These are phyloP conservation scores for Anagrus nilaparvatae DNA, from an alignment of 1,140 invertebrate species.

Conservation along the genomic window DNA sequence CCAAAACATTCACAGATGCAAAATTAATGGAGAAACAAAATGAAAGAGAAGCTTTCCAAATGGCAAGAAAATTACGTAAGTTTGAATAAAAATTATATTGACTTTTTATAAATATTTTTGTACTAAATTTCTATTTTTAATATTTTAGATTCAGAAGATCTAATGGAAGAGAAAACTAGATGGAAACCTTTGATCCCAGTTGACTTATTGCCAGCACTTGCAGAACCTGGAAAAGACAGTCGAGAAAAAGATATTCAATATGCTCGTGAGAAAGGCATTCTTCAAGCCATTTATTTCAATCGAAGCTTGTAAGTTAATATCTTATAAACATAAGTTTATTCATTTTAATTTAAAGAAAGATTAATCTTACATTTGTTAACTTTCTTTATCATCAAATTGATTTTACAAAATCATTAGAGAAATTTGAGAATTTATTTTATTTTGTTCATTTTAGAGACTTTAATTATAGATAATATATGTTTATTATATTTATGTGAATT, in stretches of 20 bases:
- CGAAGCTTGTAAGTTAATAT: conserved; percentile 55
- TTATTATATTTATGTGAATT: conserved; percentile 1
- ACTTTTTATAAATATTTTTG: conserved; percentile 1
- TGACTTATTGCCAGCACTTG: conserved; percentile 52
- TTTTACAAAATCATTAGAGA: too few relatives aligned
- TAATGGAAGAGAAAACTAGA: conserved; percentile 64
- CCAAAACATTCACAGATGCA: conserved; percentile 84
- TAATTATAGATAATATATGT: conserved; percentile 9
- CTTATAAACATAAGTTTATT: too few relatives aligned
- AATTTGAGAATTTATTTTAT: too few relatives aligned
- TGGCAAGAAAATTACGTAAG: conserved; percentile 62
- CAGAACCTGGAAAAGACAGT: conserved; percentile 68
- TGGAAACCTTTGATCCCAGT: conserved; percentile 61
- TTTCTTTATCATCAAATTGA: too few relatives aligned
- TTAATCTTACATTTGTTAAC: too few relatives aligned
- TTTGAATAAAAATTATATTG: conserved; percentile 1
- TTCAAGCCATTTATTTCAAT: conserved; percentile 79
- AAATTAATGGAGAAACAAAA: conserved; percentile 77
- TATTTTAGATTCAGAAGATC: conserved; percentile 51
- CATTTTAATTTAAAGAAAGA: not conserved
- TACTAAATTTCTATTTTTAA: conserved; percentile 11
- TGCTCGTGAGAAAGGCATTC: conserved; percentile 68
- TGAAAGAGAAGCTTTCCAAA: conserved; percentile 73
- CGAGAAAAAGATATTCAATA: conserved; percentile 78
- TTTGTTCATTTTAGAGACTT: too few relatives aligned